Evolutionary conservation across 2,113 vertebrate species (phyloP).

Genomic region (Sturnira hondurensis): DNA sequence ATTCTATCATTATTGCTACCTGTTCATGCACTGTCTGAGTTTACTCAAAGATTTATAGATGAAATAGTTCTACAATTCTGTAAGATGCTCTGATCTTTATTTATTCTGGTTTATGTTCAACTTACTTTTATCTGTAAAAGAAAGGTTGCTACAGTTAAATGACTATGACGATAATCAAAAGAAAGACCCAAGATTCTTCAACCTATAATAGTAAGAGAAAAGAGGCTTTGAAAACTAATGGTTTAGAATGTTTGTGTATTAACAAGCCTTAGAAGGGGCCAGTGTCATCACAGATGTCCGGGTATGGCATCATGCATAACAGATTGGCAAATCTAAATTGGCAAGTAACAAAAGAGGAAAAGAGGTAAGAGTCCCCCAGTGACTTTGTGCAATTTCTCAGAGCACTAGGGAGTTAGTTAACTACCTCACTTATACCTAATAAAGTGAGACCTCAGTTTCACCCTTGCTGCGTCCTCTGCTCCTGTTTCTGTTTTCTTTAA

Average conservation of each 20-base stretch:
- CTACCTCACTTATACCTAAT: background rate
- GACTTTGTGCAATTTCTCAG: background rate
- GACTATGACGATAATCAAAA: background rate
- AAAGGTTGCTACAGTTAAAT: background rate
- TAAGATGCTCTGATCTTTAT: background rate
- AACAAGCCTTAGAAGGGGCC: background rate
- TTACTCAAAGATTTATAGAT: background rate
- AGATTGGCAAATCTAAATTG: background rate
- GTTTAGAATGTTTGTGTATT: background rate
- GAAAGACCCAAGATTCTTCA: background rate
- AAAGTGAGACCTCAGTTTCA: conserved; percentile 25
- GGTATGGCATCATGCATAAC: background rate
- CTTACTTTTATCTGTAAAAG: background rate
- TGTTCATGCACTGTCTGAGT: background rate
- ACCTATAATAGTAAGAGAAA: background rate
- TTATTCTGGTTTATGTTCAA: background rate
- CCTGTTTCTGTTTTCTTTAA: conserved; percentile 30
- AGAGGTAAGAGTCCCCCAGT: background rate
- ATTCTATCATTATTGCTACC: background rate
- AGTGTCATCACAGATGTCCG: background rate
- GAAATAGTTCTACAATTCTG: background rate
- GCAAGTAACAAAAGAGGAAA: background rate
- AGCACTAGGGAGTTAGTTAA: background rate
- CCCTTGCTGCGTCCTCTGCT: background rate
- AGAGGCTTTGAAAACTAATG: background rate